Percentiles rank a stretch among this genome's conserved stretches.
Evolutionary conservation across 2,113 vertebrate genomes (phyloP).

Genomic region (Misgurnus mizolepis): DNA sequence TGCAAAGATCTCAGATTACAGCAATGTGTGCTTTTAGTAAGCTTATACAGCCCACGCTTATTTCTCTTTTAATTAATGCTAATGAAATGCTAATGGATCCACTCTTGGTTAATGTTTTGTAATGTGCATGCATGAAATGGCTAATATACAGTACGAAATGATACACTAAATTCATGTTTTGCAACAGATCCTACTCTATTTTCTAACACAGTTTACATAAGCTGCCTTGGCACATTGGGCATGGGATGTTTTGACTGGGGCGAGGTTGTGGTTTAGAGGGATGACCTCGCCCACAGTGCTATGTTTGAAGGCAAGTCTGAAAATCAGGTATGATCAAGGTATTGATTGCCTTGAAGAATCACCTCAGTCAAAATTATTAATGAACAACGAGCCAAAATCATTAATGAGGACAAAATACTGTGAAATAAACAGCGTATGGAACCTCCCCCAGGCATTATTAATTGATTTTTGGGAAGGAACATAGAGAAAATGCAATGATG

Average conservation of each 20-base stretch:
- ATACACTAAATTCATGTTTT: background rate
- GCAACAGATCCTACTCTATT: background rate
- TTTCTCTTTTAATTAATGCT: constrained; percentile 52
- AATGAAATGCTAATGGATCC: constrained; percentile 51
- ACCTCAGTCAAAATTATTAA: constrained; percentile 58
- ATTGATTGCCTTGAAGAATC: constrained; percentile 54
- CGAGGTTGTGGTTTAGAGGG: background rate
- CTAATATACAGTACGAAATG: constrained; percentile 19
- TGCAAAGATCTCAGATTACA: constrained; percentile 53
- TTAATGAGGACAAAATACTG: constrained; percentile 42
- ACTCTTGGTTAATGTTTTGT: constrained; percentile 15
- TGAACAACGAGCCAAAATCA: constrained; percentile 50
- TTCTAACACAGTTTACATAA: background rate
- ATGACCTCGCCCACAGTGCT: constrained; percentile 53
- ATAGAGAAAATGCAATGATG: constrained; percentile 23
- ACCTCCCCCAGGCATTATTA: constrained; percentile 37
- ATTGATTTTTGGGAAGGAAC: constrained; percentile 24
- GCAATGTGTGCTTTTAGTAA: constrained; percentile 47
- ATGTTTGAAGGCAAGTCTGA: constrained; percentile 40
- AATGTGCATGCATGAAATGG: constrained; percentile 28
- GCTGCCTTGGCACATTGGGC: background rate
- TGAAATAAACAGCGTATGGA: constrained; percentile 30
- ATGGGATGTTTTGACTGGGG: constrained; percentile 16
- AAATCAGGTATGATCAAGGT: constrained; percentile 51
- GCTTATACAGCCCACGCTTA: constrained; percentile 33